Evolutionary conservation across 2,113 vertebrate species (phyloP).

Genomic region (Acanthisitta chloris): DNA sequence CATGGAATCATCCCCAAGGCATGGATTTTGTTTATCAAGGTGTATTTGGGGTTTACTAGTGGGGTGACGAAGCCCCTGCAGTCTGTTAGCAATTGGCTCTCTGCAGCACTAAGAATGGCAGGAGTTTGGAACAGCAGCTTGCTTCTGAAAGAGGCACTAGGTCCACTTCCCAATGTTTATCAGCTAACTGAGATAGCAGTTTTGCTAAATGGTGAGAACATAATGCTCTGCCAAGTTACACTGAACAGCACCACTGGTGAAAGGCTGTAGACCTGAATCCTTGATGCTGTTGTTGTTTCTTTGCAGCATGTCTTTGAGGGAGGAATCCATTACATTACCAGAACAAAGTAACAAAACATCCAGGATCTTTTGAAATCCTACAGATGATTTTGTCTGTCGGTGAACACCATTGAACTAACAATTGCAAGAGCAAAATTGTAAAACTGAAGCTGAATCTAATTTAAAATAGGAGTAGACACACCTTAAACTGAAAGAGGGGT

Average conservation of each 20-base stretch:
- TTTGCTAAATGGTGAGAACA: background rate
- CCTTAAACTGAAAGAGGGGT: background rate
- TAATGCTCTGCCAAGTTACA: constrained; percentile 89
- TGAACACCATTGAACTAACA: constrained; percentile 54
- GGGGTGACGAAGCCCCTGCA: background rate
- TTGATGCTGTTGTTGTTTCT: constrained; percentile 58
- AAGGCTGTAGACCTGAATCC: constrained; percentile 67
- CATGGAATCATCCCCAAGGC: background rate
- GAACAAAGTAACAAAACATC: constrained; percentile 46
- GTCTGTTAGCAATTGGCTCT: background rate
- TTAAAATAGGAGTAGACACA: constrained; percentile 53
- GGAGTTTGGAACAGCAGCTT: too few species aligned
- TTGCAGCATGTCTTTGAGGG: constrained; percentile 67
- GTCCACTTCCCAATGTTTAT: too few species aligned
- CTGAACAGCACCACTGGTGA: constrained; percentile 89
- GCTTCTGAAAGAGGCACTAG: too few species aligned
- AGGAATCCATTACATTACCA: constrained; percentile 39
- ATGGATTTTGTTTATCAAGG: background rate
- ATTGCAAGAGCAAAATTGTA: constrained; percentile 27
- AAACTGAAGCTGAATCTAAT: constrained; percentile 53
- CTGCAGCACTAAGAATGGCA: background rate
- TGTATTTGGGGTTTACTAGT: rapidly evolving
- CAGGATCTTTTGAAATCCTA: constrained; percentile 55
- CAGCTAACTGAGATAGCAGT: background rate
- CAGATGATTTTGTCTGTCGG: constrained; percentile 52